Conservation (phyloP, 2,113 vertebrate genomes). For the Lontra canadensis region DNA sequence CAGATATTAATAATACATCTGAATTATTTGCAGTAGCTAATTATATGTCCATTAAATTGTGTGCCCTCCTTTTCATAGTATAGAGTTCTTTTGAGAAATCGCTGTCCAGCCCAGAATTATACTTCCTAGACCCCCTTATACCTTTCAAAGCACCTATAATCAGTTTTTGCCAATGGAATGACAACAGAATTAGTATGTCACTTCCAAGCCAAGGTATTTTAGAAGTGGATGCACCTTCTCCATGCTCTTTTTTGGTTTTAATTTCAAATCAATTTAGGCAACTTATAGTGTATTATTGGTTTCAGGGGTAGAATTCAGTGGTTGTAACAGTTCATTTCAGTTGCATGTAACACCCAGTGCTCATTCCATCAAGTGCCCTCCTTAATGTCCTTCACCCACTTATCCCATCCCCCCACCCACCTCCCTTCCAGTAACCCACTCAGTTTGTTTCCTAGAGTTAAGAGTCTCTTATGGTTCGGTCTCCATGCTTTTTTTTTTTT, state of each 20-base stretch:
- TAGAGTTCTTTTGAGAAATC: background rate
- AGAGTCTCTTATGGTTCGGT: background rate
- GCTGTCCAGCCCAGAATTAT: background rate
- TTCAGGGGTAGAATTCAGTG: background rate
- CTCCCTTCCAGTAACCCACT: background rate
- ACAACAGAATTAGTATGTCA: background rate
- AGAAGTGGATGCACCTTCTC: background rate
- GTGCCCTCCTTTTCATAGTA: background rate
- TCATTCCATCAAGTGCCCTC: background rate
- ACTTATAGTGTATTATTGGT: background rate
- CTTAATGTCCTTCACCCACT: background rate
- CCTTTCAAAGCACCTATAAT: background rate
- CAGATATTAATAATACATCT: slow-evolving; percentile 2
- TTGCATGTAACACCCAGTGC: background rate
- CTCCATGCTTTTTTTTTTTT: background rate
- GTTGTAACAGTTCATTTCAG: too few relatives aligned
- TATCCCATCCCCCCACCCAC: background rate
- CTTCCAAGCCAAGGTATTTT: background rate
- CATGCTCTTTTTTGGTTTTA: background rate
- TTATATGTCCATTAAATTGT: background rate
- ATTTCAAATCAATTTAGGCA: background rate
- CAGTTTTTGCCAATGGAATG: background rate
- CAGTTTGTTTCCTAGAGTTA: background rate
- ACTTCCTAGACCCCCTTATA: background rate
- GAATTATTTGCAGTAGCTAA: background rate